Conservation (phyloP, 2,888 invertebrate genomes). For the Neoaliturus tenellus region DNA sequence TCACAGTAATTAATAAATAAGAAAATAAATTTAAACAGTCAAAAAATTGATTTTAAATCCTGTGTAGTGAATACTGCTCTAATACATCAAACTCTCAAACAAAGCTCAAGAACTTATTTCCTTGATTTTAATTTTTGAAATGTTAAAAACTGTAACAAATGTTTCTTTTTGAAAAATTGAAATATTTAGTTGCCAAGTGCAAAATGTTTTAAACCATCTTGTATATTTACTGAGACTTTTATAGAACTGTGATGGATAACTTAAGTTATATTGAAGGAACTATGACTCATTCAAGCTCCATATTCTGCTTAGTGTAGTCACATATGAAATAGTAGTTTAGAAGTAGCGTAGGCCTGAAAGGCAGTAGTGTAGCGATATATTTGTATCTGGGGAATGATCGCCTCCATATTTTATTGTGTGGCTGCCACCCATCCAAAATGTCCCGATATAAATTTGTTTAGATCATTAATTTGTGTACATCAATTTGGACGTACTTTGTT, state of each 20-base stretch:
- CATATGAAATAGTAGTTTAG: background rate
- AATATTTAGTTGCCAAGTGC: no score
- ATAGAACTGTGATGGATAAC: constrained; percentile 6
- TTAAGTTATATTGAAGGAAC: background rate
- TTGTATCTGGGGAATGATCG: constrained; percentile 23
- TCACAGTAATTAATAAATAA: background rate
- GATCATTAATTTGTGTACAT: background rate
- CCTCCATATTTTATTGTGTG: constrained; percentile 22
- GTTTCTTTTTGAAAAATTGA: no score
- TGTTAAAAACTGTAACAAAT: no score
- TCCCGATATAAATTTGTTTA: constrained; percentile 3
- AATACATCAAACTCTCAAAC: no score
- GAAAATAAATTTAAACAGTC: no score
- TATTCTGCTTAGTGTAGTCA: background rate
- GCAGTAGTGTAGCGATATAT: constrained; percentile 34
- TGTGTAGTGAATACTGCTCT: no score
- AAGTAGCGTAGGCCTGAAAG: constrained; percentile 20
- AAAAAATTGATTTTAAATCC: no score
- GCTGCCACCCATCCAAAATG: constrained; percentile 33
- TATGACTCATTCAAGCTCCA: background rate
- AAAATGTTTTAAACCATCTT: no score
- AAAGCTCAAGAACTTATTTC: no score
- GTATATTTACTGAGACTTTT: background rate
- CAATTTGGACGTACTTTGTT: background rate
- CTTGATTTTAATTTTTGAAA: no score